A percentile compares a stretch with the other conserved stretches of the same genome.
Evolutionary conservation across 1,140 invertebrate genomes (phyloP).

Genomic region (Aphelenchoides besseyi): DNA sequence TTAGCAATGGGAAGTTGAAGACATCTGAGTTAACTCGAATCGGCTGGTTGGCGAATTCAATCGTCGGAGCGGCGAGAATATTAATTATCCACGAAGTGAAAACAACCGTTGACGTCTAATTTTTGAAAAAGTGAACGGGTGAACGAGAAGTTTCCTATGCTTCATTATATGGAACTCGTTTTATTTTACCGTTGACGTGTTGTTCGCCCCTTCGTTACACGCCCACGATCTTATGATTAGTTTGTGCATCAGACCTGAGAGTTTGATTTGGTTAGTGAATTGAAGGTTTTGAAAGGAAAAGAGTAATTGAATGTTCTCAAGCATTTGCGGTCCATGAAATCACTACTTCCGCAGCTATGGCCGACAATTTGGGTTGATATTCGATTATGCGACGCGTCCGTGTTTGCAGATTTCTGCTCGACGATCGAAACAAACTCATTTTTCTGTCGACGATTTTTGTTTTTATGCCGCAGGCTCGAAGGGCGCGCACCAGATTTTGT

Average conservation of each 20-base stretch:
- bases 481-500: background rate
- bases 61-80: slow-evolving; percentile 5
- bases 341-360: background rate
- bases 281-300: background rate
- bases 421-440: too few species aligned
- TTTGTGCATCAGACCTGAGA: background rate
- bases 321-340: background rate
- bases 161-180: background rate
- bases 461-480: background rate
- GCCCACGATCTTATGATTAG: slow-evolving; percentile 2
- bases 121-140: background rate
- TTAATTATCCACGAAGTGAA: background rate
- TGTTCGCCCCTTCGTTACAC: background rate
- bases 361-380: too few species aligned
- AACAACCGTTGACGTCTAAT: background rate
- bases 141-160: background rate
- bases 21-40: too few species aligned
- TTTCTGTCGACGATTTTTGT: slow-evolving; percentile 6
- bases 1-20: too few species aligned
- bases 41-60: too few species aligned
- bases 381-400: too few species aligned
- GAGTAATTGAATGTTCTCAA: background rate
- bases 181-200: background rate
- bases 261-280: background rate
- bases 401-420: too few species aligned